These are phyloP conservation scores for Drosophila paulistorum DNA, from an alignment of 1,140 invertebrate species.

Conservation along the genomic window DNA sequence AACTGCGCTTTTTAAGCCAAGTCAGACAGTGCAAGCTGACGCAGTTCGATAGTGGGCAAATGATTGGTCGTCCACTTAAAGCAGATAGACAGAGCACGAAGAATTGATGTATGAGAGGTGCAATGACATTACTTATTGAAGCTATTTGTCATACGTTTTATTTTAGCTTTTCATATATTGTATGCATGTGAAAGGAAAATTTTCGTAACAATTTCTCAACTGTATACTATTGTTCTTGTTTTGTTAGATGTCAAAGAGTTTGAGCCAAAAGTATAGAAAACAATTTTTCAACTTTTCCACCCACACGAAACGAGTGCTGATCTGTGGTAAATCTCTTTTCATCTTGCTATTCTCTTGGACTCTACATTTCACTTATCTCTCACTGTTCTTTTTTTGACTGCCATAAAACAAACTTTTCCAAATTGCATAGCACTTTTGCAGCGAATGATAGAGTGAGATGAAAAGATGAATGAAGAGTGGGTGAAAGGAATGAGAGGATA, in stretches of 20 bases:
- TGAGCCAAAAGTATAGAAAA: constrained; percentile 50
- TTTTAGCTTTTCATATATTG: constrained; percentile 1
- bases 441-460: constrained; percentile 5
- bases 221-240: constrained; percentile 11
- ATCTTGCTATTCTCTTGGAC: background rate
- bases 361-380: background rate
- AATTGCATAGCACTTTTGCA: constrained; percentile 54
- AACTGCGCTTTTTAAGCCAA: constrained; percentile 10
- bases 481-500: constrained; percentile 34
- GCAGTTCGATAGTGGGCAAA: background rate
- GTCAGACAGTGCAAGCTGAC: constrained; percentile 1
- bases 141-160: constrained; percentile 6
- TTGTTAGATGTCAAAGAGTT: constrained; percentile 38
- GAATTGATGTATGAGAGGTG: background rate
- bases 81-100: background rate
- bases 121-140: background rate
- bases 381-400: background rate
- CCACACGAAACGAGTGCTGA: constrained; percentile 21
- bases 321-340: constrained; percentile 39
- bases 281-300: constrained; percentile 51
- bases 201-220: background rate
- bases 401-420: constrained; percentile 49
- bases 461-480: background rate
- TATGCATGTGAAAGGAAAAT: background rate
- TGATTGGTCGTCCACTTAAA: background rate